Conservation (phyloP, 2,113 vertebrate species). For the Grammomys dolichurus region DNA sequence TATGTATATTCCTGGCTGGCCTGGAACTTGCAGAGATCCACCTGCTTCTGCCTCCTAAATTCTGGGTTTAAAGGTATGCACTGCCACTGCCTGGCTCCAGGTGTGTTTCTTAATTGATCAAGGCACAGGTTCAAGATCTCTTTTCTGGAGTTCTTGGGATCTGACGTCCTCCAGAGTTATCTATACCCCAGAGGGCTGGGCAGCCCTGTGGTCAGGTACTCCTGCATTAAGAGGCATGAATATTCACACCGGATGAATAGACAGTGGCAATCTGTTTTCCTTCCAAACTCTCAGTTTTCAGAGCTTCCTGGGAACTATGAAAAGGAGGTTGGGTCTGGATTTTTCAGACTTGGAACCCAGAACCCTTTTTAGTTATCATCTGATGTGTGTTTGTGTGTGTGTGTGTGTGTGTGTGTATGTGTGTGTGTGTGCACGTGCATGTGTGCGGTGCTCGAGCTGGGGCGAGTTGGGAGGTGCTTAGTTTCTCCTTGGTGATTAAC, state of each 20-base stretch:
- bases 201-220: neutral
- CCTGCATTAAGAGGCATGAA: constrained; percentile 26
- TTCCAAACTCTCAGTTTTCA: neutral
- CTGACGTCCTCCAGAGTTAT: neutral
- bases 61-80: neutral
- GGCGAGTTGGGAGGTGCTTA: neutral
- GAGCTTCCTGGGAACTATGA: neutral
- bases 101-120: neutral
- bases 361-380: neutral
- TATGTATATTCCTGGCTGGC: no score
- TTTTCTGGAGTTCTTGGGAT: constrained; percentile 7
- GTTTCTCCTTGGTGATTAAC: constrained; percentile 7
- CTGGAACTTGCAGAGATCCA: neutral
- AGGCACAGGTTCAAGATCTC: constrained; percentile 23
- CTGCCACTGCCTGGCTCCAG: neutral
- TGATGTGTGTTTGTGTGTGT: neutral
- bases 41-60: neutral
- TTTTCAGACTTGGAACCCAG: neutral
- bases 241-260: neutral
- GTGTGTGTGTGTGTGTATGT: neutral
- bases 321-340: neutral
- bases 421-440: neutral
- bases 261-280: neutral
- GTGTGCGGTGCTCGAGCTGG: neutral
- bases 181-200: neutral